Conservation (phyloP, 1,140 invertebrate genomes). For the Pachypeltis micranthus region DNA sequence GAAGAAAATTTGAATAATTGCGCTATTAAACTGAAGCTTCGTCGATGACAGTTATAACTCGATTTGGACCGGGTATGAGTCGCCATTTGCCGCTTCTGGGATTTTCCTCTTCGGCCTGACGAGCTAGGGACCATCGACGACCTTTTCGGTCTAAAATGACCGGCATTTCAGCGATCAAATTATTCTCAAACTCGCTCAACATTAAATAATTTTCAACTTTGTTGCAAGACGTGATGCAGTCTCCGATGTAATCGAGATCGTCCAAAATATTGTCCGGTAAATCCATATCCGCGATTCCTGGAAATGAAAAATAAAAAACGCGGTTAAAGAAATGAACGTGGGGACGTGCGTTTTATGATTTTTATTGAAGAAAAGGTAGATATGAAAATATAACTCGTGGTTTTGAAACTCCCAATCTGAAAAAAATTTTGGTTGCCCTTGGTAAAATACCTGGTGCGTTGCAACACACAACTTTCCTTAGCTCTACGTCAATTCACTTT, state of each 20-base stretch:
- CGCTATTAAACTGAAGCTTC: slow-evolving; percentile 43
- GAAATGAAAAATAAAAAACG: too few species aligned
- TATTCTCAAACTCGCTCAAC: slow-evolving; percentile 77
- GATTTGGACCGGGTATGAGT: slow-evolving; percentile 35
- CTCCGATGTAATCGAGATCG: slow-evolving; percentile 67
- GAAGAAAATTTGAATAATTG: neutral
- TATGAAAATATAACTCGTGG: too few species aligned
- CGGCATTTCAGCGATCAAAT: slow-evolving; percentile 64
- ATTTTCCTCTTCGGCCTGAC: slow-evolving; percentile 32
- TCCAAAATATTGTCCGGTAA: slow-evolving; percentile 68
- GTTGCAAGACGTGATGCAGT: slow-evolving; percentile 79
- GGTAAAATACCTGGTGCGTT: too few species aligned
- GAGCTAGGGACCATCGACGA: slow-evolving; percentile 54
- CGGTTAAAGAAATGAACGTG: too few species aligned
- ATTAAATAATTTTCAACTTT: slow-evolving; percentile 76
- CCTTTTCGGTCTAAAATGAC: slow-evolving; percentile 54
- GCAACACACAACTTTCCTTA: too few species aligned
- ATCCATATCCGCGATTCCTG: slow-evolving; percentile 68
- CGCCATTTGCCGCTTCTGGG: slow-evolving; percentile 34
- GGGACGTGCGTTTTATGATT: too few species aligned
- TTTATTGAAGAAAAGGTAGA: too few species aligned
- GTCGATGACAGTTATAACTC: slow-evolving; percentile 60
- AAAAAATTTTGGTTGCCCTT: too few species aligned
- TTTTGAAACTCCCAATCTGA: too few species aligned
- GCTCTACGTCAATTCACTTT: too few species aligned